phyloP scores from a whole-genome alignment of 2,113 vertebrate species.

The Piprites chloris region DNA sequence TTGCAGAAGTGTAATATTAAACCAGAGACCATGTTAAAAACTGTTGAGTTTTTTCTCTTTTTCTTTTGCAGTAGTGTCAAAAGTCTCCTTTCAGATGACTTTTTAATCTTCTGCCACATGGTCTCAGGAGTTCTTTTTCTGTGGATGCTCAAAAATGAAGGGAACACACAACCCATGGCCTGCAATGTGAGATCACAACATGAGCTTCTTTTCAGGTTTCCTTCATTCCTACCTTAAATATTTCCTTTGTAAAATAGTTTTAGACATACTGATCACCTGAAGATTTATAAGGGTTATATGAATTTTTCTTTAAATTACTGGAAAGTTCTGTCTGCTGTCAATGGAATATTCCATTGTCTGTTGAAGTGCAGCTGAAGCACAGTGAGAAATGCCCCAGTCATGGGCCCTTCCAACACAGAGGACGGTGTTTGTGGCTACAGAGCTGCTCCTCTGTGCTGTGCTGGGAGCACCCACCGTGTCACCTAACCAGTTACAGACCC shows the following conservation, averaged over 20 bases:
- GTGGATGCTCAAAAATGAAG: not conserved
- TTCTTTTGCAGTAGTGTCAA: not conserved
- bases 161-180: not conserved
- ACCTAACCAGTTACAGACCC: not conserved
- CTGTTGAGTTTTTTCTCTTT: not conserved
- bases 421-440: accelerated
- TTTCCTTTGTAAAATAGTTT: not conserved
- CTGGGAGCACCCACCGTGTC: not conserved
- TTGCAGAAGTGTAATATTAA: not conserved
- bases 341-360: not conserved
- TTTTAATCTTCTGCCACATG: not conserved
- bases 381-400: not conserved
- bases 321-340: not conserved
- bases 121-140: not conserved
- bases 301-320: not conserved
- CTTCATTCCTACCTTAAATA: not conserved
- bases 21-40: not conserved
- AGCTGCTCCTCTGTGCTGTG: not conserved
- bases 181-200: not conserved
- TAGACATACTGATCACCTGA: not conserved
- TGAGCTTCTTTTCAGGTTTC: not conserved
- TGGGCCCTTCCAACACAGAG: accelerated
- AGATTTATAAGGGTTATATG: not conserved
- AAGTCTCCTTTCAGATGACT: not conserved
- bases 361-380: not conserved